Conservation (phyloP, 1,140 invertebrate genomes). For the Stegodyphus dumicola region DNA sequence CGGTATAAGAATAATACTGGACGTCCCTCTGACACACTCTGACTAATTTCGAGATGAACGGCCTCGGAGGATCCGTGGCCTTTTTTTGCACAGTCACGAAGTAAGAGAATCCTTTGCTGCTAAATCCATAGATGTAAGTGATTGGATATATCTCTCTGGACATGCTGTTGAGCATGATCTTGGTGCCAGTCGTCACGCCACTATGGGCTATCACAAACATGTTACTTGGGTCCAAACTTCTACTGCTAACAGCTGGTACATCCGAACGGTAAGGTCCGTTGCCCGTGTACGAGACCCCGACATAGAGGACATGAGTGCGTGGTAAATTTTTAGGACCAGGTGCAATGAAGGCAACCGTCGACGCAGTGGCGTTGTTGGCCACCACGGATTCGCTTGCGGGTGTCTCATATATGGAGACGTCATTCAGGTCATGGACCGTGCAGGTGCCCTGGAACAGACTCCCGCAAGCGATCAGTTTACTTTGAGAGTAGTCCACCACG, state of each 20-base stretch:
- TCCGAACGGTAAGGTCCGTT: slow-evolving; percentile 93
- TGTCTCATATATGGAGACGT: slow-evolving; percentile 83
- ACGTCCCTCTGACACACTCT: slow-evolving; percentile 95
- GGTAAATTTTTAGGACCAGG: slow-evolving; percentile 79
- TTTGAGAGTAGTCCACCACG: slow-evolving; percentile 91
- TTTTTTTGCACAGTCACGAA: slow-evolving; percentile 95
- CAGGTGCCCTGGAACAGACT: slow-evolving; percentile 86
- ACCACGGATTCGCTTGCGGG: slow-evolving; percentile 89
- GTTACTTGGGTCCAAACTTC: slow-evolving; percentile 85
- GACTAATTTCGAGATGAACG: slow-evolving; percentile 92
- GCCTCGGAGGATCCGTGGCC: slow-evolving; percentile 75
- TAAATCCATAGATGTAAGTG: slow-evolving; percentile 95
- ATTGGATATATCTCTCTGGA: slow-evolving; percentile 92
- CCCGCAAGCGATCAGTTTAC: slow-evolving; percentile 91
- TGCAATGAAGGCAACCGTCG: slow-evolving; percentile 96
- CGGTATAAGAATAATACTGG: slow-evolving; percentile 97
- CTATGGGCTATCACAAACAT: slow-evolving; percentile 91
- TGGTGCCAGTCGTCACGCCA: slow-evolving; percentile 90
- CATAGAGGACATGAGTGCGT: slow-evolving; percentile 92
- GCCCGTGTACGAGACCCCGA: slow-evolving; percentile 94
- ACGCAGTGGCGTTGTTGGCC: slow-evolving; percentile 92
- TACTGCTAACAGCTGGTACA: slow-evolving; percentile 92
- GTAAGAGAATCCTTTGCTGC: slow-evolving; percentile 95
- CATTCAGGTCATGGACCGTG: slow-evolving; percentile 85
- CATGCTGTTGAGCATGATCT: slow-evolving; percentile 90